phyloP scores from a whole-genome alignment of 2,797 vertebrate species.

The Bradypodion ventrale region DNA sequence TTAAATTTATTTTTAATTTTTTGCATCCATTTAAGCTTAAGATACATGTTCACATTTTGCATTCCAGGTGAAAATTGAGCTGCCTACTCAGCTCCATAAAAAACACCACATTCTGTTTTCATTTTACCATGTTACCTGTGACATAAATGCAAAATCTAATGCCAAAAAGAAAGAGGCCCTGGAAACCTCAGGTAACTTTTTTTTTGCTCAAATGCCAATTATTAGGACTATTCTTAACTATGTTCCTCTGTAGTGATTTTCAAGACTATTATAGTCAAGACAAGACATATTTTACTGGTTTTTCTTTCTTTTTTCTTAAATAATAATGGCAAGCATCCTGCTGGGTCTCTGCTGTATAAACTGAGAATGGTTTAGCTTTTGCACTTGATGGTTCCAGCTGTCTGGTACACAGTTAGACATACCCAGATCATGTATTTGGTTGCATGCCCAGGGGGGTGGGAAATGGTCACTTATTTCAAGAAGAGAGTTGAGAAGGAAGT shows the following conservation, averaged over 20 bases:
- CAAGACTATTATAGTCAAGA: not conserved
- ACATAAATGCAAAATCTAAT: conserved; percentile 97
- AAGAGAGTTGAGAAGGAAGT: too few relatives aligned
- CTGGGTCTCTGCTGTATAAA: too few relatives aligned
- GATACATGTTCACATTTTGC: conserved; percentile 66
- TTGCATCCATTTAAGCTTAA: conserved; percentile 58
- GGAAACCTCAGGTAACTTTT: conserved; percentile 90
- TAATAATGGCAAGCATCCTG: not conserved
- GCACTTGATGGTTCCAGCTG: too few relatives aligned
- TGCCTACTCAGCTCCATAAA: conserved; percentile 95
- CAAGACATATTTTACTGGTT: not conserved
- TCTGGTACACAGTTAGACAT: too few relatives aligned
- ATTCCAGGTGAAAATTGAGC: conserved; percentile 95
- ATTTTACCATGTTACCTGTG: conserved; percentile 97
- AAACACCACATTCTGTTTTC: conserved; percentile 98
- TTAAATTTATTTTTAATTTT: too few relatives aligned
- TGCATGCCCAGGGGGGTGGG: too few relatives aligned
- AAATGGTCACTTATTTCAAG: too few relatives aligned
- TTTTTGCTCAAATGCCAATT: conserved; percentile 45
- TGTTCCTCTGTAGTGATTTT: not conserved
- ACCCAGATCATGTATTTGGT: too few relatives aligned
- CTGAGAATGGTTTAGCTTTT: too few relatives aligned
- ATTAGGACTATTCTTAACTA: conserved; percentile 2
- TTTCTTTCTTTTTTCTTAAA: not conserved
- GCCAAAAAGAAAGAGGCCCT: conserved; percentile 96